These are phyloP conservation scores for Odontocerum albicorne DNA, from an alignment of 2,888 invertebrate species.

Conservation along the genomic window DNA sequence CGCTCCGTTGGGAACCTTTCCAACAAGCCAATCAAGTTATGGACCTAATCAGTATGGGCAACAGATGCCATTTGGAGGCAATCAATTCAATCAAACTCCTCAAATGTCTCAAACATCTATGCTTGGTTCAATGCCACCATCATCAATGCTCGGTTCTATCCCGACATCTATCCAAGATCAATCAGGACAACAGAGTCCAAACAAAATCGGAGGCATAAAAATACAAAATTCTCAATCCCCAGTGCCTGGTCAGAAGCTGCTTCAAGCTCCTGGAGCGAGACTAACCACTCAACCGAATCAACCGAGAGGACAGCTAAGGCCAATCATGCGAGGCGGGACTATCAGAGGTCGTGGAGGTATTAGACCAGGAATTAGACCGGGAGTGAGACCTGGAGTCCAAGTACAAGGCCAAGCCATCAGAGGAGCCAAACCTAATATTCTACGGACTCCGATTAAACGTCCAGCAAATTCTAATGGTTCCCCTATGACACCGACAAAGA, in stretches of 20 bases:
- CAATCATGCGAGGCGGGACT: conserved; percentile 47
- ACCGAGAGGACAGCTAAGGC: conserved; percentile 12
- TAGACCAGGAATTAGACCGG: conserved; percentile 46
- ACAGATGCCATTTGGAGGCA: conserved; percentile 12
- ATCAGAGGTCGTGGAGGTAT: conserved; percentile 42
- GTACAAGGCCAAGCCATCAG: conserved; percentile 49
- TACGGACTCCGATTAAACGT: conserved; percentile 51
- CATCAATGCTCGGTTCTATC: conserved; percentile 1
- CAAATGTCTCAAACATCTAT: background rate
- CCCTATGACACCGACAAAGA: conserved; percentile 45
- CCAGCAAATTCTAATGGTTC: conserved; percentile 41
- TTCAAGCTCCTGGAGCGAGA: conserved; percentile 39
- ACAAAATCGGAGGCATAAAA: conserved; percentile 16
- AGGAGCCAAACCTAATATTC: conserved; percentile 41
- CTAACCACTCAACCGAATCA: conserved; percentile 29
- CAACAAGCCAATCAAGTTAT: background rate
- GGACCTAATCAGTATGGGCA: conserved; percentile 1
- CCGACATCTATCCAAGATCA: conserved; percentile 11
- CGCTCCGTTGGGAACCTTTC: background rate
- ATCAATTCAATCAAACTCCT: conserved; percentile 5
- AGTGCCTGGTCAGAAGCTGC: conserved; percentile 44
- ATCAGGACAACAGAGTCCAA: conserved; percentile 22
- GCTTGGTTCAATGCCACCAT: background rate
- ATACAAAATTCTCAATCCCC: conserved; percentile 42
- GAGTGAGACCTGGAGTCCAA: conserved; percentile 45